Evolutionary conservation across 2,113 vertebrate species (phyloP), one percentile per base, ranked within the genome.

Genomic region (Lampris megalopsis): DNA sequence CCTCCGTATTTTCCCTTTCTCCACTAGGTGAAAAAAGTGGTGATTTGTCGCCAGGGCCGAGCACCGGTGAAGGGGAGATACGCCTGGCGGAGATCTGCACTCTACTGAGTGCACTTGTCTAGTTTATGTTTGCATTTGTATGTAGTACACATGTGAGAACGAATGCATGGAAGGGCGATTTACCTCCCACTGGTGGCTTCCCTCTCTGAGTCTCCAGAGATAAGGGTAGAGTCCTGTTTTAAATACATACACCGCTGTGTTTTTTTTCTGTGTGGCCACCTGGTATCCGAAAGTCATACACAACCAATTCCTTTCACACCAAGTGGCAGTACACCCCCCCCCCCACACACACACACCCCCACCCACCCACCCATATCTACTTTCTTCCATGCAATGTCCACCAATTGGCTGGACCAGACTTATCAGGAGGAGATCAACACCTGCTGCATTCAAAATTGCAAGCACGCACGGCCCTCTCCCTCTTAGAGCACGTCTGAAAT

Each of bases 131-230:
- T 24, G 24, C 24, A 24, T 24, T 24, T 24, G 24, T 24, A 24
- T 24, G 24, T 24, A 24, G 24, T 24, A 24, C 24, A 24, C 24
- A 24, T 24, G 24, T 24, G 24, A 24, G 24, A 24, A 24, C 24
- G 24, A 24, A 24, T 24, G 24, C 24, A 24, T 24, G 24, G 24
- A 52, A 52, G 9, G 9, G 49, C 9, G 49, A 45, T 65, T 66
- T 66, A 13, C 24, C 52, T 75, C 71, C 63, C 64, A 37, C 75
- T 80, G 65, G 41, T 52, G 60, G 47, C 41, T 52, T 71, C 49
- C 0, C 56, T 69, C 61, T 64, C 40, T 9, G 4, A n/a, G 42
- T 42, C 49, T 53, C 35, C 48, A 63, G 64, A 71, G 50, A 48
- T 48, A 58, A 58, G 41, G 71, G 50, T 6, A 3, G 35, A 36